Evolutionary conservation across 2,888 invertebrate species (phyloP), one percentile per base, ranked within the genome.

Genomic region (Drosophila bunnanda): DNA sequence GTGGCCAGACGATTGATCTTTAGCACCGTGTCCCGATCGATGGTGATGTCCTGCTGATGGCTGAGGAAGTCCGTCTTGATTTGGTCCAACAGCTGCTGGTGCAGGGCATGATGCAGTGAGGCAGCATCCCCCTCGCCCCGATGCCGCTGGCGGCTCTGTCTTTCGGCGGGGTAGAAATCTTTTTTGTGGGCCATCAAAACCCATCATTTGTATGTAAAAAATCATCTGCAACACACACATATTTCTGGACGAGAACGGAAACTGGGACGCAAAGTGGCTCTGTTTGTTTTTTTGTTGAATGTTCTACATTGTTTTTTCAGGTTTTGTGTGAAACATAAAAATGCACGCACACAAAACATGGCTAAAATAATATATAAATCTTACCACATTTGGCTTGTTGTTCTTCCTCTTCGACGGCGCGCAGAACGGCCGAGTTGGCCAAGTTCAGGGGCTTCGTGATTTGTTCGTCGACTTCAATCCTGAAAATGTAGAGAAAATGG

Each of bases 351-450:
- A 62, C 38, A 60, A 28, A 64, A 22, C 55, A 4, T 55, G 9
- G 52, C 9, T 1, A 64, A 8, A 43, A 3, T 52, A 28, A 15
- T 17, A 38, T 95, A 12, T 13, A 13, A n/a, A 39, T 95, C 96
- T 94, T 90, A 93, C 92, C 83, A 94, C 94, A 91, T 91, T 94
- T 95, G 85, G 95, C 94, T 80, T 94, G 93, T 69, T 84, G 87
- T 91, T 97, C 96, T 92, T 97, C 96, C 91, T 97, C 97, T 91
- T 97, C 96, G 71, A 97, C 94, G 95, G 97, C 96, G 77, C 96
- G 94, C 82, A 97, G 93, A 61, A 97, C 97, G 53, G 96, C 96
- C 54, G 97, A 97, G 92, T 97, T 96, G 89, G 96, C 96, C 88
- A 97, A 94, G 92, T 97, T 97, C 55, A 95, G 93, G 68, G 97